A percentile compares a stretch with the other conserved stretches of the same genome.
phyloP scores from a whole-genome alignment of 2,797 vertebrate genomes.

The Pangasius krempfi region DNA sequence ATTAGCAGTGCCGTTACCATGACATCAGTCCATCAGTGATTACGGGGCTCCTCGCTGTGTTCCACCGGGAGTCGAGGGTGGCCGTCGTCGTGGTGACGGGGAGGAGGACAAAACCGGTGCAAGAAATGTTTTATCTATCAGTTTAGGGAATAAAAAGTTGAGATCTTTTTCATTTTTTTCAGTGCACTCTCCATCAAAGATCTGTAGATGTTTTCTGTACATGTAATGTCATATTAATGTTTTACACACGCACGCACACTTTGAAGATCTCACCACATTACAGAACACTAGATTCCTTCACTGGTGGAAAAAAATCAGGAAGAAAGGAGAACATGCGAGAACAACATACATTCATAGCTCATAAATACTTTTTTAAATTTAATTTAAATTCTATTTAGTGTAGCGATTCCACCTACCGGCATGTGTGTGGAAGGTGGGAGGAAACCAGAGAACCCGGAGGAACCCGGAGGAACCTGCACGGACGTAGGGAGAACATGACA shows the following conservation, averaged over 20 bases:
- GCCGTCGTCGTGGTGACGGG: constrained; percentile 41
- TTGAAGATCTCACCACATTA: neutral
- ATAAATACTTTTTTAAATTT: no score
- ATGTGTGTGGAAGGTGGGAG: neutral
- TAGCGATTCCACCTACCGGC: neutral
- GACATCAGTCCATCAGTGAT: constrained; percentile 55
- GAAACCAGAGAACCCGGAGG: neutral
- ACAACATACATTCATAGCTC: no score
- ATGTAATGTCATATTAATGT: neutral
- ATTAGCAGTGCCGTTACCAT: constrained; percentile 65
- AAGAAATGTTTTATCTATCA: neutral
- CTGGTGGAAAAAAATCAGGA: neutral
- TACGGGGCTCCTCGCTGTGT: constrained; percentile 30
- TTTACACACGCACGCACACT: no score
- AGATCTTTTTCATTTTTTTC: neutral
- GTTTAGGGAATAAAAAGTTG: neutral
- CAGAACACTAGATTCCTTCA: neutral
- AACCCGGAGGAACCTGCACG: neutral
- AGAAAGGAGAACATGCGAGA: neutral
- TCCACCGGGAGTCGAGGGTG: constrained; percentile 38
- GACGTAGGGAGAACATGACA: no score
- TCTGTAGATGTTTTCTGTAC: no score
- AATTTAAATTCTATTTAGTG: neutral
- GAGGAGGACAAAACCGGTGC: constrained; percentile 18
- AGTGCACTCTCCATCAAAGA: neutral